A percentile compares a stretch with the other conserved stretches of the same genome.
These are phyloP conservation scores for Sebastes jordani DNA, from an alignment of 2,797 vertebrate species.

Conservation along the genomic window DNA sequence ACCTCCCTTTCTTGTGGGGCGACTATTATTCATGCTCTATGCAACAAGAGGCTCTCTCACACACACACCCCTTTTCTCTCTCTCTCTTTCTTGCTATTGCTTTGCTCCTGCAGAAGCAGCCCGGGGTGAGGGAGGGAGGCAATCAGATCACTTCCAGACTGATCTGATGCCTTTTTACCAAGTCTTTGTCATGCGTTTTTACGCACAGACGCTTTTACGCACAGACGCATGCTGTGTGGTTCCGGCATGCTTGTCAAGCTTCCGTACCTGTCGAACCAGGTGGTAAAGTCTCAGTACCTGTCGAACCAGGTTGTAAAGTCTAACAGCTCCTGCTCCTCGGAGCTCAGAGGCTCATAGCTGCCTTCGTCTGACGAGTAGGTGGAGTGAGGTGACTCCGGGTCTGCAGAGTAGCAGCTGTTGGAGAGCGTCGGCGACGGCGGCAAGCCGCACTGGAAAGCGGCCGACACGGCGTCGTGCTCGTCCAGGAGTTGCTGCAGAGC, in stretches of 20 bases:
- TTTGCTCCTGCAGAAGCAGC: slow-evolving; percentile 66
- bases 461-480: slow-evolving; percentile 88
- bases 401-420: slow-evolving; percentile 85
- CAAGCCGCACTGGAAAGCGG: slow-evolving; percentile 86
- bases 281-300: slow-evolving; percentile 86
- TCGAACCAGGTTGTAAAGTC: slow-evolving; percentile 95
- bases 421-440: slow-evolving; percentile 81
- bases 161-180: slow-evolving; percentile 42
- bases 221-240: slow-evolving; percentile 21
- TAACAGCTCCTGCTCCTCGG: slow-evolving; percentile 90
- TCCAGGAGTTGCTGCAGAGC: slow-evolving; percentile 92
- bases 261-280: slow-evolving; percentile 94
- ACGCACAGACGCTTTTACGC: slow-evolving; percentile 55
- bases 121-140: slow-evolving; percentile 52
- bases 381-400: slow-evolving; percentile 88
- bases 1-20: slow-evolving; percentile 49
- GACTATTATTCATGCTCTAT: slow-evolving; percentile 22
- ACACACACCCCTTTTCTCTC: not conserved
- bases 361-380: slow-evolving; percentile 92
- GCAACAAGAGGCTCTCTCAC: slow-evolving; percentile 42
- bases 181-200: slow-evolving; percentile 48
- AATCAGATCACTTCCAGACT: slow-evolving; percentile 57
- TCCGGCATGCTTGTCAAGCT: not conserved
- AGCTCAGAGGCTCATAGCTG: slow-evolving; percentile 90
- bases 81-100: slow-evolving; percentile 46